Evolutionary conservation across 2,113 vertebrate genomes (phyloP).

Genomic region (Cariama cristata): DNA sequence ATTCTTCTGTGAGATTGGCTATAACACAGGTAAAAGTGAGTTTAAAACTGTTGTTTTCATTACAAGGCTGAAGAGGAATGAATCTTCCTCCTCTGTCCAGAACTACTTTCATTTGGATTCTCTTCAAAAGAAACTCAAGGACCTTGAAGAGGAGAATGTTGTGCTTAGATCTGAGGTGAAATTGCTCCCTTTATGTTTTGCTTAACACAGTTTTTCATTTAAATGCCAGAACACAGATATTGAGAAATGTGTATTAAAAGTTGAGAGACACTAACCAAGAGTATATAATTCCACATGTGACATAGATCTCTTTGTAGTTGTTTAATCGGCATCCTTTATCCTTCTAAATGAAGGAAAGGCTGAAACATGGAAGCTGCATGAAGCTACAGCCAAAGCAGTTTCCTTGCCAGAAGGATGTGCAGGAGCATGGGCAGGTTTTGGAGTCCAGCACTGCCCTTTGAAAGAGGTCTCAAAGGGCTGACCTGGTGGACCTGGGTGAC

Average conservation of each 20-base stretch:
- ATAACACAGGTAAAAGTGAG: background rate
- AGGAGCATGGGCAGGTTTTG: background rate
- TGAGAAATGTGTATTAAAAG: background rate
- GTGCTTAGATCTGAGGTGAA: conserved; percentile 91
- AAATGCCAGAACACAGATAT: background rate
- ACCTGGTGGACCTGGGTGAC: background rate
- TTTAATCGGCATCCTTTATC: background rate
- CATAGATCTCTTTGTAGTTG: background rate
- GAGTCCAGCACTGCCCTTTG: background rate
- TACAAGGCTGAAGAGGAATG: conserved; percentile 87
- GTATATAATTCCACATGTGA: background rate
- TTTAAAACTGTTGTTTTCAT: background rate
- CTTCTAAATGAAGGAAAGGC: background rate
- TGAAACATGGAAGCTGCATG: background rate
- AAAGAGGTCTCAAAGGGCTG: background rate
- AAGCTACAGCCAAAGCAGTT: background rate
- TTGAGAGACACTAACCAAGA: background rate
- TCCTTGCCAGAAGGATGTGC: background rate
- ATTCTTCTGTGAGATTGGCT: background rate
- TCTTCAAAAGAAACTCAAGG: conserved; percentile 96
- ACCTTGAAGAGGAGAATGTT: conserved; percentile 96
- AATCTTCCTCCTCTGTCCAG: conserved; percentile 85
- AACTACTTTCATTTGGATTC: conserved; percentile 93
- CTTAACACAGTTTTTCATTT: background rate
- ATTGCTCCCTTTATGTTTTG: background rate